Evolutionary conservation across 2,888 invertebrate species (phyloP).

Genomic region (Drosophila greeni): DNA sequence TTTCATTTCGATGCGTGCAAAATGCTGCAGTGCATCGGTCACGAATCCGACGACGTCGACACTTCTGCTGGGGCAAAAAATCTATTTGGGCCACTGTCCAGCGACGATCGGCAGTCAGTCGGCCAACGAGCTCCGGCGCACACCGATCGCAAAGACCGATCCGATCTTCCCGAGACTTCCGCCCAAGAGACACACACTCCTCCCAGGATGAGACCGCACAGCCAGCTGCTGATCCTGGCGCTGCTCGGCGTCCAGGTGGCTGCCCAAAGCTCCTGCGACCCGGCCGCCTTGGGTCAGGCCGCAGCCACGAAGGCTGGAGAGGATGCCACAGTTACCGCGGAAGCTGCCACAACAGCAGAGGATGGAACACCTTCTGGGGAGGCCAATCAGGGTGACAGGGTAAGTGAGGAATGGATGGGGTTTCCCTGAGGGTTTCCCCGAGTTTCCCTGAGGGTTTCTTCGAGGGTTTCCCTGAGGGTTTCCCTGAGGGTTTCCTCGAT

Average conservation of each 20-base stretch:
- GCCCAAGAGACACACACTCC: not conserved
- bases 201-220: slow-evolving; percentile 50
- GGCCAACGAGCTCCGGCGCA: slow-evolving; percentile 50
- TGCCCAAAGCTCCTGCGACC: slow-evolving; percentile 9
- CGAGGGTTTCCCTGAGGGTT: too few relatives aligned
- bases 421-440: too few relatives aligned
- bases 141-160: slow-evolving; percentile 17
- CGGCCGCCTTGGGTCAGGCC: slow-evolving; percentile 1
- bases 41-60: slow-evolving; percentile 49
- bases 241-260: slow-evolving; percentile 29
- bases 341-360: not conserved
- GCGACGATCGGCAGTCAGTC: slow-evolving; percentile 58
- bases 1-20: slow-evolving; percentile 30
- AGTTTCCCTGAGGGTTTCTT: too few relatives aligned
- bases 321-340: not conserved
- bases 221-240: slow-evolving; percentile 45
- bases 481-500: too few relatives aligned
- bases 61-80: slow-evolving; percentile 53
- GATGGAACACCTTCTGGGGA: not conserved
- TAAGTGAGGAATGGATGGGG: too few relatives aligned
- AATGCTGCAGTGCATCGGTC: slow-evolving; percentile 19
- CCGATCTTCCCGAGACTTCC: slow-evolving; percentile 15
- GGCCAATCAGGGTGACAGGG: not conserved
- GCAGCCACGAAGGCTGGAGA: not conserved
- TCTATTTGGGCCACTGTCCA: slow-evolving; percentile 67